A percentile compares a stretch with the other conserved stretches of the same genome.
phyloP scores from a whole-genome alignment of 2,888 invertebrate genomes.

The Spodoptera littoralis region DNA sequence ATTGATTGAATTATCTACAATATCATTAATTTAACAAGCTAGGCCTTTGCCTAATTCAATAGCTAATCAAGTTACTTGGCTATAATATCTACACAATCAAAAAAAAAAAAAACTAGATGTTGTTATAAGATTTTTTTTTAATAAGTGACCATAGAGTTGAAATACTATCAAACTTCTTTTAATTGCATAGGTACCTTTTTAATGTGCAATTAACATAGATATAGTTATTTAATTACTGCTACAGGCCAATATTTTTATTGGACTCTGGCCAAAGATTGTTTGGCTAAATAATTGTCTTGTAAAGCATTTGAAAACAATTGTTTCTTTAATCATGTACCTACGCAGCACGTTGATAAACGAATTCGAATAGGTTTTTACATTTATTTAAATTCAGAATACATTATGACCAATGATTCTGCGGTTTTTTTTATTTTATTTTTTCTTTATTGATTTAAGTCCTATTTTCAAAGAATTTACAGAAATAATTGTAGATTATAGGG shows the following conservation, averaged over 20 bases:
- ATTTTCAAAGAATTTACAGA: too few species aligned
- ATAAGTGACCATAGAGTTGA: too few species aligned
- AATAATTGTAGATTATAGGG: too few species aligned
- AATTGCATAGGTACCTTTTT: too few species aligned
- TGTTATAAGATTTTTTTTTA: too few species aligned
- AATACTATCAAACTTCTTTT: too few species aligned
- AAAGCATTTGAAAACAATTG: not conserved
- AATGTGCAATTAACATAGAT: not conserved
- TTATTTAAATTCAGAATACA: constrained; percentile 3
- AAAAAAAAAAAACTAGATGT: too few species aligned
- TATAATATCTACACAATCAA: too few species aligned
- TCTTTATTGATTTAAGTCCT: not conserved
- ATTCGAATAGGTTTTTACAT: not conserved
- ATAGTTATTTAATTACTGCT: not conserved
- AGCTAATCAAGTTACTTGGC: too few species aligned
- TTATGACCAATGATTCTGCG: constrained; percentile 1
- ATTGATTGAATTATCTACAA: too few species aligned
- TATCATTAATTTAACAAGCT: too few species aligned
- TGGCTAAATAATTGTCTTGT: not conserved
- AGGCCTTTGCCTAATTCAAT: too few species aligned
- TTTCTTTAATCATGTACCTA: not conserved
- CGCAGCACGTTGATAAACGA: not conserved
- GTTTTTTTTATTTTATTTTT: not conserved
- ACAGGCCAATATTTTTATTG: constrained; percentile 17
- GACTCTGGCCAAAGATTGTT: constrained; percentile 7